Evolutionary conservation across 2,797 vertebrate genomes (phyloP).

Genomic region (Heliangelus exortis): DNA sequence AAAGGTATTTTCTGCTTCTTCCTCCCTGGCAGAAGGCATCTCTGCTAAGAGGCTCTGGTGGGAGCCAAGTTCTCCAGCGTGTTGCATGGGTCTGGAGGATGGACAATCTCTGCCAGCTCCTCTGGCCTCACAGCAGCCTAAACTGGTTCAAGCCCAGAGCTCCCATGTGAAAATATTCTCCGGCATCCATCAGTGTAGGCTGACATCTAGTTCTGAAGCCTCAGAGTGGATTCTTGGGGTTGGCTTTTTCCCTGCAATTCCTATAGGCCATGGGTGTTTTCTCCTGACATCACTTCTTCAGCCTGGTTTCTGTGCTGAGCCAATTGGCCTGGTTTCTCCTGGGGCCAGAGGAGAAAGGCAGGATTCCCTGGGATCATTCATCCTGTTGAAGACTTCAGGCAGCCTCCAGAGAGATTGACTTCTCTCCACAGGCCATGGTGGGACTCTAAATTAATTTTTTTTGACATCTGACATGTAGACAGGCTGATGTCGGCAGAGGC

Average conservation of each 20-base stretch:
- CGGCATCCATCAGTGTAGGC: accelerated
- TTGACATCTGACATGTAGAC: neutral
- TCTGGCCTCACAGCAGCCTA: neutral
- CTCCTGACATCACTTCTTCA: neutral
- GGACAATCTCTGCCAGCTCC: neutral
- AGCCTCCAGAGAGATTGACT: neutral
- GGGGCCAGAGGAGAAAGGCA: neutral
- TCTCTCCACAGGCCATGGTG: neutral
- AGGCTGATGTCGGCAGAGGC: neutral
- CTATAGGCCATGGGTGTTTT: accelerated
- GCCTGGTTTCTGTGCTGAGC: neutral
- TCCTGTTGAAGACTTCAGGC: neutral
- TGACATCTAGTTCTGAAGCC: neutral
- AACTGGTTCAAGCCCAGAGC: neutral
- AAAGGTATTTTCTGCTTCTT: neutral
- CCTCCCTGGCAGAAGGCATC: neutral
- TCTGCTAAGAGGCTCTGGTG: neutral
- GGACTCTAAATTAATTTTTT: neutral
- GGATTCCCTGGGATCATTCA: neutral
- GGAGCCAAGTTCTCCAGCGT: neutral
- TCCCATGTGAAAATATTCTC: neutral
- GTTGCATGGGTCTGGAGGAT: neutral
- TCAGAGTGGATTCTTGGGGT: neutral
- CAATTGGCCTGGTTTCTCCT: neutral
- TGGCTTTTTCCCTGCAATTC: neutral